Conservation (phyloP, 1,140 invertebrate genomes). For the Tetraneura akinire region DNA sequence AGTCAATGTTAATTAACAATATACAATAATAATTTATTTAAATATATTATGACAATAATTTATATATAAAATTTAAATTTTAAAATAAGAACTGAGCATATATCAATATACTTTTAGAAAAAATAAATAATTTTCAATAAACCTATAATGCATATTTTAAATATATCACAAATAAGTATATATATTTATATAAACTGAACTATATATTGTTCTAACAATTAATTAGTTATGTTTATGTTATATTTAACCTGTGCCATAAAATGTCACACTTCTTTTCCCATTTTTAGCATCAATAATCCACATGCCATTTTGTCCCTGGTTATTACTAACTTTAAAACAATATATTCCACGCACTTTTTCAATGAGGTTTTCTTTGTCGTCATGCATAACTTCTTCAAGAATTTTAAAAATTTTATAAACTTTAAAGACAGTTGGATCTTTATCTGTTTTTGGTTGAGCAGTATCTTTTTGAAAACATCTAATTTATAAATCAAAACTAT, state of each 20-base stretch:
- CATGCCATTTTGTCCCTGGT: constrained; percentile 73
- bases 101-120: too few relatives aligned
- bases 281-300: constrained; percentile 91
- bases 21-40: too few relatives aligned
- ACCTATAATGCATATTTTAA: too few relatives aligned
- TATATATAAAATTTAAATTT: too few relatives aligned
- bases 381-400: constrained; percentile 76
- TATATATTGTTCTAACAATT: not conserved
- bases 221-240: not conserved
- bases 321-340: constrained; percentile 81
- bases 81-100: too few relatives aligned
- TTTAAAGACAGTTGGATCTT: constrained; percentile 69
- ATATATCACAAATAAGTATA: too few relatives aligned
- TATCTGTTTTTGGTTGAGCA: constrained; percentile 8
- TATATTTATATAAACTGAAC: too few relatives aligned
- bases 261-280: constrained; percentile 81
- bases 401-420: constrained; percentile 77
- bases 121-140: too few relatives aligned
- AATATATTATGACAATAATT: too few relatives aligned
- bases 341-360: constrained; percentile 86
- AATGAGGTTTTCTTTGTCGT: constrained; percentile 78
- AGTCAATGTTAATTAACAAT: not conserved
- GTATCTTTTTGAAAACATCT: not conserved
- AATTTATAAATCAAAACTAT: not conserved
- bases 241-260: constrained; percentile 71